These are phyloP conservation scores for Rosalia funebris DNA, from an alignment of 2,888 invertebrate genomes.

Conservation along the genomic window DNA sequence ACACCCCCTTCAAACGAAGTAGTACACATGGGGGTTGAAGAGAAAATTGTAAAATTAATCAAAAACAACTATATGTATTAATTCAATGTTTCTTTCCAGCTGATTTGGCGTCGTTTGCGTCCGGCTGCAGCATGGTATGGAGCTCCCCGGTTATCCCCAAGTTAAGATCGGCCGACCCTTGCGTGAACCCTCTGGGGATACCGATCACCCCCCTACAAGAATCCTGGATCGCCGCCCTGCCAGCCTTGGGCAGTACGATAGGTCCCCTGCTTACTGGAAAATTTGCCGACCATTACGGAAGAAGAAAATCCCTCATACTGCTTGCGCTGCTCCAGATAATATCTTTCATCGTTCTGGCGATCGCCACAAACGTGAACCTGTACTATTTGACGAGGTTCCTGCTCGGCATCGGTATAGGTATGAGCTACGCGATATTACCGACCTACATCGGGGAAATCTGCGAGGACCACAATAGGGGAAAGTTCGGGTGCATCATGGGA, in stretches of 20 bases:
- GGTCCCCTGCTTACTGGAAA: conserved; percentile 38
- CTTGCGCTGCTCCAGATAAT: conserved; percentile 72
- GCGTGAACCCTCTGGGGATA: conserved; percentile 35
- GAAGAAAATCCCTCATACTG: conserved; percentile 73
- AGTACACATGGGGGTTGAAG: too few species aligned
- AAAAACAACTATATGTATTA: too few species aligned
- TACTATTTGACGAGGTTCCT: conserved; percentile 67
- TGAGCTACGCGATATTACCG: conserved; percentile 76
- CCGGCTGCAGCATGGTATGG: conserved; percentile 34
- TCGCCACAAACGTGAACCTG: conserved; percentile 30
- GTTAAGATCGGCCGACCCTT: conserved; percentile 25
- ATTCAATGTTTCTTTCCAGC: conserved; percentile 24
- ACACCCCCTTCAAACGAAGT: too few species aligned
- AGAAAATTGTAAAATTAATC: too few species aligned
- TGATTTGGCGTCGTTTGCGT: conserved; percentile 16
- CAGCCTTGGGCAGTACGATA: conserved; percentile 35
- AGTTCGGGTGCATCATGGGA: conserved; percentile 66
- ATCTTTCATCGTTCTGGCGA: conserved; percentile 52
- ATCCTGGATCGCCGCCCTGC: conserved; percentile 39
- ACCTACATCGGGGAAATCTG: conserved; percentile 89
- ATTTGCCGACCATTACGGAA: conserved; percentile 60
- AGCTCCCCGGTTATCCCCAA: conserved; percentile 39
- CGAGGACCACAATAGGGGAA: conserved; percentile 80
- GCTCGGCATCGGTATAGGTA: conserved; percentile 74
- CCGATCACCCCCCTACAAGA: conserved; percentile 32